Evolutionary conservation across 1,140 invertebrate species (phyloP).

Genomic region (Thereuonema tuberculata): DNA sequence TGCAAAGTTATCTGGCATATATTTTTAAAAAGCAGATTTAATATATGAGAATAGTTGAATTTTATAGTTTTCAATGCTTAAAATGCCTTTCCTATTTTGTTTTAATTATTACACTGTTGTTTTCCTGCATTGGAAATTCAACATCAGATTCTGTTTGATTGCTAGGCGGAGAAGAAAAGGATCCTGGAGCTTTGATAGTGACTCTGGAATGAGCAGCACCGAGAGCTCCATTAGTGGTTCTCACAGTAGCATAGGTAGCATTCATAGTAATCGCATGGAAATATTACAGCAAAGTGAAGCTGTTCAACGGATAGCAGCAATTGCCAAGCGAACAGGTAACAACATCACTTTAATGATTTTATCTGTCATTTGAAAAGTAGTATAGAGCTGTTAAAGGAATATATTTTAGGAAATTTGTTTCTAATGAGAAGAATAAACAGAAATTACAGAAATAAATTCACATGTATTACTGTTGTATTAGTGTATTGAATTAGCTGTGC

Average conservation of each 20-base stretch:
- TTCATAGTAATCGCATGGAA: slow-evolving; percentile 25
- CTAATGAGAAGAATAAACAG: neutral
- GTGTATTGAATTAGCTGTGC: too few species aligned
- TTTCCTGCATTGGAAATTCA: neutral
- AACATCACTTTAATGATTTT: too few species aligned
- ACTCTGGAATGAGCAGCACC: slow-evolving; percentile 12
- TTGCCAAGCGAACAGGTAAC: slow-evolving; percentile 55
- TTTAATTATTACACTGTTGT: neutral
- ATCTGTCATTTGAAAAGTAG: too few species aligned
- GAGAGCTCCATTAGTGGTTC: too few species aligned
- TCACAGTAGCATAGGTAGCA: neutral
- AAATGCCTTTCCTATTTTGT: neutral
- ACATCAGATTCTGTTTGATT: too few species aligned
- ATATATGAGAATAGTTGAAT: too few species aligned
- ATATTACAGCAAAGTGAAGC: slow-evolving; percentile 44
- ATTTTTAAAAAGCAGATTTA: too few species aligned
- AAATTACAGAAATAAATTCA: too few species aligned
- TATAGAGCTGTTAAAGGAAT: too few species aligned
- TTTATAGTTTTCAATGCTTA: too few species aligned
- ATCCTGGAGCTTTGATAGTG: slow-evolving; percentile 16
- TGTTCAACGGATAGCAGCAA: slow-evolving; percentile 58
- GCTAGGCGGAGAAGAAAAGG: slow-evolving; percentile 12
- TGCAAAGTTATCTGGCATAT: too few species aligned
- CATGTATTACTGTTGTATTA: too few species aligned
- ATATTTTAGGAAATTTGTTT: neutral